These are phyloP conservation scores for Amphipoea oculea DNA, from an alignment of 2,888 invertebrate genomes.

Conservation along the genomic window DNA sequence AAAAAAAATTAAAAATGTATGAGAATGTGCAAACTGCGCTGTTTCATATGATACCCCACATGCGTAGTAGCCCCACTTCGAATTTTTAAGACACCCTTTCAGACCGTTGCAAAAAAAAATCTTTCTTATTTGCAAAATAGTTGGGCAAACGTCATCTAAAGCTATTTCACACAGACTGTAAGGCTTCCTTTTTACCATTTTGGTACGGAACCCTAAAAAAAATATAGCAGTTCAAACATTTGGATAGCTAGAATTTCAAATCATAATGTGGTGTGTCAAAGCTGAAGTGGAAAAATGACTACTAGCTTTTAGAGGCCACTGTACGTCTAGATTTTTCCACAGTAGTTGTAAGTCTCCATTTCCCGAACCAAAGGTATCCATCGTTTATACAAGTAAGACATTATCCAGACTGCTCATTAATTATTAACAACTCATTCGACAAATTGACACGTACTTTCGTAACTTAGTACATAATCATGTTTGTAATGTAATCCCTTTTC, in stretches of 20 bases:
- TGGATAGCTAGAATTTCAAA: neutral
- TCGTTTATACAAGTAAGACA: slow-evolving; percentile 11
- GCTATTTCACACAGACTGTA: too few species aligned
- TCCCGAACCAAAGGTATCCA: neutral
- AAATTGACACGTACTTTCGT: neutral
- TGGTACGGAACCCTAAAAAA: too few species aligned
- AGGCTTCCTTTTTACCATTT: too few species aligned
- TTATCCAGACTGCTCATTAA: slow-evolving; percentile 13
- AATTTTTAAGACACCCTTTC: too few species aligned
- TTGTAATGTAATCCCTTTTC: slow-evolving; percentile 60
- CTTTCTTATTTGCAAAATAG: too few species aligned
- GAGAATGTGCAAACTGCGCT: too few species aligned
- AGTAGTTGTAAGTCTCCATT: neutral
- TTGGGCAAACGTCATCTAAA: too few species aligned
- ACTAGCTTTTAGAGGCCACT: neutral
- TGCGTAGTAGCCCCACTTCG: too few species aligned
- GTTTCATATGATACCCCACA: too few species aligned
- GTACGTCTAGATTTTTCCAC: neutral
- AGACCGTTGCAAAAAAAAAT: too few species aligned
- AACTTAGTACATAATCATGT: neutral
- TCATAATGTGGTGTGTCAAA: neutral
- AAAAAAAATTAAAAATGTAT: too few species aligned
- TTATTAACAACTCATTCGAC: slow-evolving; percentile 14
- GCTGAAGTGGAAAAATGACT: neutral
- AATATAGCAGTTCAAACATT: neutral